Base-by-base conservation (phyloP, 1,140 invertebrate species). In the Achroia grisella region DNA sequence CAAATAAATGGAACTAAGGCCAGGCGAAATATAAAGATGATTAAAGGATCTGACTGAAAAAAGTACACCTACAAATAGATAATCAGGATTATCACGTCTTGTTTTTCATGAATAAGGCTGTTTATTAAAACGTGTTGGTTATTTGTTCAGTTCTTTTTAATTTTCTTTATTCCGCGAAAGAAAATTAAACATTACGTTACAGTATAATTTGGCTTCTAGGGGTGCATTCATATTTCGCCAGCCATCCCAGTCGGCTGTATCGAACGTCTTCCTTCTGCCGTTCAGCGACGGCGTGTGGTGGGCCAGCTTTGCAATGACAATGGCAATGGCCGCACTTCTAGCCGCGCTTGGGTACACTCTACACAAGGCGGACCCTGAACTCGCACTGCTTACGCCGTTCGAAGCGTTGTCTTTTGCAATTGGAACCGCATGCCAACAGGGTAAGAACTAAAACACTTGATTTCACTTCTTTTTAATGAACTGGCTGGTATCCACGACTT, bases 231-330 rank as follows among this genome's bases (percentile, higher is more conserved):
- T 93, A 45, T 93, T 93, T 63, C 87, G 90, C 0, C 88, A 90
- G 68, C 91, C 91, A 1, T 86, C 91, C 17, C 73, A 91, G 12
- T 91, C 91, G 0, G 89, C 88, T 0, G 88, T 92, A 10, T 86
- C 81, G 9, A 92, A 92, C 68, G 88, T 92, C 30, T 93, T 91
- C 56, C 79, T 82, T 15, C 64, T 92, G 58, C 91, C 91, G 8
- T 92, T 93, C 52, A 82, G 88, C 48, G 67, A 55, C 10, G 86
- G 85, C 15, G 91, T 92, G 30, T 93, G 91, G 91, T 58, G 87
- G 29, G 62, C 67, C 5, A 39, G 35, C 10, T 62, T 31, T 5
- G 49, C n/a, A 3, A 88, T 88, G 1, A 86, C 76, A 28, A 42
- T 64, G 1, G 44, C 70, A 9, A 62, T 84, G 0, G 71, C 51